Evolutionary conservation across 2,888 invertebrate species (phyloP), one percentile per base, ranked within the genome.

Genomic region (Acleris emargana): DNA sequence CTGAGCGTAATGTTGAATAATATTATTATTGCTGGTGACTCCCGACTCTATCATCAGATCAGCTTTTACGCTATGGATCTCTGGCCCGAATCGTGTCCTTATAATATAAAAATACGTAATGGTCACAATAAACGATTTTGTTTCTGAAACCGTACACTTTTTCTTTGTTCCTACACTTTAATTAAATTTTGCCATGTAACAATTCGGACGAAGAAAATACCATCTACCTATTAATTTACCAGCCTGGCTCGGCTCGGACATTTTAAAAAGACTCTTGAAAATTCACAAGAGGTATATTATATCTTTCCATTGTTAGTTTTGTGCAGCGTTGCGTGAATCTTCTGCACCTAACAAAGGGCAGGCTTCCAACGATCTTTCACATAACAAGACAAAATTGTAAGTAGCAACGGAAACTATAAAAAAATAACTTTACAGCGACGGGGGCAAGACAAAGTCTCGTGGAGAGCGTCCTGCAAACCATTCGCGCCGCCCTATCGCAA

Each of bases 401-500:
- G 38, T 58, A 49, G 49, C 47, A 54, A 50, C 66, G 66, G 66
- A 61, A 66, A 66, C 66, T 61, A 61, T 66, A 61, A 66, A 66
- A 32, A 66, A 62, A 64, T 32, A 61, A 60, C 13, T 60, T 57
- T 61, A 61, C 60, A 64, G 13, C 11, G 57, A 45, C 60, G 51
- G 53, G 50, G 54, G 64, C 25, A 75, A 77, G 74, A 75, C 76
- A 78, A 73, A 74, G 75, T 78, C 77, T 72, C 71, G 76, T 72
- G 72, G 64, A 57, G 74, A 73, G 77, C 72, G 77, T 75, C 76
- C 83, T 78, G 76, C 86, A 89, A 91, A 89, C 84, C 82, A 84
- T 84, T 82, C 83, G 80, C 81, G 78, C 75, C 81, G 77, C 87
- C 86, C 86, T 78, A 82, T 86, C 87, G 84, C 83, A 86, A 89